A percentile compares a stretch with the other conserved stretches of the same genome.
Evolutionary conservation across 2,888 invertebrate species (phyloP).

Genomic region (Cheilosia pagana): DNA sequence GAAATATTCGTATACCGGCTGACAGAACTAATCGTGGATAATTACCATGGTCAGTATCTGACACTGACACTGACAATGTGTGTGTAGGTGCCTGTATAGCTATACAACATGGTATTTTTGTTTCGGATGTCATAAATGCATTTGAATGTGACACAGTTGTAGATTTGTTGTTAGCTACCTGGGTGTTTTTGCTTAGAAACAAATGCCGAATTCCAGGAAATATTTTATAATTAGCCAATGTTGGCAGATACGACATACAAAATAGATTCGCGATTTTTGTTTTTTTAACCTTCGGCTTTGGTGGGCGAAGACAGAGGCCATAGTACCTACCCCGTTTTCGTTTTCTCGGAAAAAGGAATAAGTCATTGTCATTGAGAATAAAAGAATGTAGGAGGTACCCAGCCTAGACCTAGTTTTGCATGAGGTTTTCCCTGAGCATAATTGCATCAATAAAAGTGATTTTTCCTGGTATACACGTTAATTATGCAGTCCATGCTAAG

Average conservation of each 20-base stretch:
- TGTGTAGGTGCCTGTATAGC: neutral
- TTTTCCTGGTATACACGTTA: neutral
- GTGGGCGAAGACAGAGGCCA: slow-evolving; percentile 29
- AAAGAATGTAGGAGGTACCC: slow-evolving; percentile 38
- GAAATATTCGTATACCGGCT: slow-evolving; percentile 19
- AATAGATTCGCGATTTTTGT: slow-evolving; percentile 61
- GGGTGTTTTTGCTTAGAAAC: slow-evolving; percentile 46
- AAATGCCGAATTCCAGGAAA: slow-evolving; percentile 58
- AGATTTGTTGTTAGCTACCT: slow-evolving; percentile 61
- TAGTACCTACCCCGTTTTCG: slow-evolving; percentile 6
- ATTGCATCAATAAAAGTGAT: slow-evolving; percentile 55
- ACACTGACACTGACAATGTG: slow-evolving; percentile 9
- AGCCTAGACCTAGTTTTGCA: slow-evolving; percentile 1
- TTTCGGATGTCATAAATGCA: slow-evolving; percentile 73
- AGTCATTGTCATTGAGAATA: slow-evolving; percentile 55
- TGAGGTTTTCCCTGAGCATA: slow-evolving; percentile 9
- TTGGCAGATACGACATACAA: slow-evolving; percentile 22
- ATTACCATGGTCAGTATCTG: slow-evolving; percentile 65
- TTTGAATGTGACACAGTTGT: slow-evolving; percentile 73
- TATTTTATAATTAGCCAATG: slow-evolving; percentile 62
- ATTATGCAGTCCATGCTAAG: neutral
- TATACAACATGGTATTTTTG: slow-evolving; percentile 31
- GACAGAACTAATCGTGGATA: slow-evolving; percentile 72
- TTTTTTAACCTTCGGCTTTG: slow-evolving; percentile 31
- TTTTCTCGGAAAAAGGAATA: slow-evolving; percentile 42